Evolutionary conservation across 2,888 invertebrate species (phyloP), one percentile per base, ranked within the genome.

Genomic region (Merodon equestris): DNA sequence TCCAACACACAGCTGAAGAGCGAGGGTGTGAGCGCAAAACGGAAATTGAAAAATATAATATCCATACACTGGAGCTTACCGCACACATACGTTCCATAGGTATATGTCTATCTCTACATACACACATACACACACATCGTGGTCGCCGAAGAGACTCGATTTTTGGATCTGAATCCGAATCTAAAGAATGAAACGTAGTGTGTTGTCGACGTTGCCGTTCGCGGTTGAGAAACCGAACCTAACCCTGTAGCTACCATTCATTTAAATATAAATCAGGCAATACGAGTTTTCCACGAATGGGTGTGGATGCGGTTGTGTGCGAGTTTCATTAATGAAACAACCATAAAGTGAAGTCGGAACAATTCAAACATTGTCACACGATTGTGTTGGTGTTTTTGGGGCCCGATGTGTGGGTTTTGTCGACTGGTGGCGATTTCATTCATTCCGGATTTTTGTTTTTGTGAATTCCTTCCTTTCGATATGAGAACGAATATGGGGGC

Each of bases 241-340:
- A 77, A 72, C 72, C 61, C 77, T 72, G 48, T 72, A 17, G 42
- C 53, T 48, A 64, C 74, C 79, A 79, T 79, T 79, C 79, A 79
- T 79, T 79, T 79, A 79, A 79, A 74, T 70, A 79, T 79, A 79
- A 79, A 79, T 79, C 79, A 79, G 58, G 79, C 79, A 79, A 77
- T 74, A 79, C 74, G 63, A 74, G 79, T 74, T 74, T 72, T 72
- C 57, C 72, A 64, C 56, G 74, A 68, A 79, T 74, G 58, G 57
- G 27, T 79, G 67, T 68, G 63, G 17, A 54, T 56, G 40, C 40
- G 64, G 3, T 1, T 64, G 74, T 70, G 50, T 79, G 68, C 47
- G 79, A 60, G 74, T 79, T 79, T 79, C 68, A 79, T 79, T 79
- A 79, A 79, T 74, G 63, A 79, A 79, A 27, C 27, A 27, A 27